Base-by-base conservation (phyloP, 2,797 vertebrate species). In the Fistularia tabacaria region DNA sequence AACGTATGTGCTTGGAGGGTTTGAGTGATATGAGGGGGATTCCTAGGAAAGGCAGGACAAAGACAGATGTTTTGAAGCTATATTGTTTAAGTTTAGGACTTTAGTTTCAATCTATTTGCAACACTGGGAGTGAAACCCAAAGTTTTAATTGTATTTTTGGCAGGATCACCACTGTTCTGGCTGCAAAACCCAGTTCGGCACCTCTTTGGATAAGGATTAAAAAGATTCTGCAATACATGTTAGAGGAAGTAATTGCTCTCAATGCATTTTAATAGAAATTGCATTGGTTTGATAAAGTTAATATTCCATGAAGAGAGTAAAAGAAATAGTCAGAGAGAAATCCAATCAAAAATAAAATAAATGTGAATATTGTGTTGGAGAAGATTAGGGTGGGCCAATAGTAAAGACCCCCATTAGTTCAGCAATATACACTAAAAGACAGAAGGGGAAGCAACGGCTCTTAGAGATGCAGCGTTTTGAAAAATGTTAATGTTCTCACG, bases 221-320 rank as follows among this genome's bases (percentile, higher is more conserved):
- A 78, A 79, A 63, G 71, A 73, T 73, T 66, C 53, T 56, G 43
- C 62, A 80, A 46, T 74, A 77, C 54, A 55, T 67, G 71, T 76
- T 64, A 54, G 67, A 52, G 60, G 74, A 66, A 81, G 73, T 82
- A 78, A 86, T 83, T 76, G 64, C 64, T 62, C 64, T 55, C 62
- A 49, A 57, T 68, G 56, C 66, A 65, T 69, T 69, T 51, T 66
- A 76, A 71, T 78, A 63, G 51, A 71, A 83, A 68, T 58, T 38
- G 61, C 46, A 14, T 52, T 54, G 55, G 65, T 62, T 74, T 82
- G 78, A 82, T 80, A 62, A 75, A 71, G 68, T 79, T 80, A 79
- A 76, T 76, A 87, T 64, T 59, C 80, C 63, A 87, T 87, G 77
- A 83, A 75, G 25, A 25, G 25, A 25, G 25, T n/a, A 25, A 25